Percentiles rank a stretch among this genome's conserved stretches.
Evolutionary conservation across 2,888 invertebrate genomes (phyloP).

Genomic region (Atrina japonica): DNA sequence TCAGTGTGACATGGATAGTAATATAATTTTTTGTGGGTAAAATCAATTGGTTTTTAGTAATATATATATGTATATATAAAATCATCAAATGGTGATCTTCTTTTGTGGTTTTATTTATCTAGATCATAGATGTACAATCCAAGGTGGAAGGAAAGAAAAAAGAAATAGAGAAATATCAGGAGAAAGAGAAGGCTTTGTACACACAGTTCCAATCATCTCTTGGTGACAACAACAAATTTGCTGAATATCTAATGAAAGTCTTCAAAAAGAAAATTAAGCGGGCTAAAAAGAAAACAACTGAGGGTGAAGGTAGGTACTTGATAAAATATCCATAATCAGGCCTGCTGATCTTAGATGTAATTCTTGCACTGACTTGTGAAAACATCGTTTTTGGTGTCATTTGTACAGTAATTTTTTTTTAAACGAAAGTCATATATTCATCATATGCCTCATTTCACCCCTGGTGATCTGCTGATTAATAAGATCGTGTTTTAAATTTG

Average conservation of each 20-base stretch:
- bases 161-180: constrained; percentile 79
- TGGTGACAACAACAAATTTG: constrained; percentile 86
- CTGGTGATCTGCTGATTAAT: too few relatives aligned
- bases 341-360: background rate
- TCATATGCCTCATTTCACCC: too few relatives aligned
- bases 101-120: too few relatives aligned
- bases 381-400: background rate
- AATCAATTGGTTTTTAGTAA: too few relatives aligned
- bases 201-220: constrained; percentile 73
- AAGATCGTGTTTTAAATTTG: too few relatives aligned
- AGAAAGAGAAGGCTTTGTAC: constrained; percentile 75
- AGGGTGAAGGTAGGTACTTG: constrained; percentile 64
- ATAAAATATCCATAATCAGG: too few relatives aligned
- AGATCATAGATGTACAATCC: constrained; percentile 76
- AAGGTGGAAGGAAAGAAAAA: constrained; percentile 80
- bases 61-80: too few relatives aligned
- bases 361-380: background rate
- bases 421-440: too few relatives aligned
- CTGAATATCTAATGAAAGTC: constrained; percentile 89
- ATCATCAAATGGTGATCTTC: too few relatives aligned
- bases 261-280: constrained; percentile 91
- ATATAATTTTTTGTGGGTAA: too few relatives aligned
- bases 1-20: too few relatives aligned
- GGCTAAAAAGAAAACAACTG: constrained; percentile 86
- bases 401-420: too few relatives aligned